These are phyloP conservation scores for Pluvialis apricaria DNA, from an alignment of 2,113 vertebrate genomes.

Conservation along the genomic window DNA sequence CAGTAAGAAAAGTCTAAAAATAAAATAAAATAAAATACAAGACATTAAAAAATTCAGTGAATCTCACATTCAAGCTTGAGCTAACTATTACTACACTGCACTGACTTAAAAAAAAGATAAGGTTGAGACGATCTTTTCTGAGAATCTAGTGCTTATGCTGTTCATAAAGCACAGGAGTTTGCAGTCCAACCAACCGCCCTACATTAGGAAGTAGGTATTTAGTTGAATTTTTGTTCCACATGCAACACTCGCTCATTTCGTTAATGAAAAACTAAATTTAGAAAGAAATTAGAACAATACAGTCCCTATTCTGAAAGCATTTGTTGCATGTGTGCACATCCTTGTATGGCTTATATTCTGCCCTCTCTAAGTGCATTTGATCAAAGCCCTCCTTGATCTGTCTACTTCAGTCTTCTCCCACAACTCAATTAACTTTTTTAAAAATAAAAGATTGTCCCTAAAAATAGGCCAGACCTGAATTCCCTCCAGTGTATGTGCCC, in stretches of 20 bases:
- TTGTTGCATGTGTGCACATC: background rate
- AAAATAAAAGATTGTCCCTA: background rate
- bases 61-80: background rate
- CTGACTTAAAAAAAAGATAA: background rate
- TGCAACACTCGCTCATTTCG: background rate
- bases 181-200: background rate
- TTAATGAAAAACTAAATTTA: constrained; percentile 4
- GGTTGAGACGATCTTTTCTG: background rate
- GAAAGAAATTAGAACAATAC: background rate
- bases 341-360: background rate
- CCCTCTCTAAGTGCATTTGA: background rate
- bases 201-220: background rate
- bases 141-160: background rate
- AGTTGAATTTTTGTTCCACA: background rate
- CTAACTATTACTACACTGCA: background rate
- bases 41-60: background rate
- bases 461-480: background rate
- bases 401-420: background rate
- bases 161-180: background rate
- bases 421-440: background rate
- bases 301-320: background rate
- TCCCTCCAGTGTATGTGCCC: background rate
- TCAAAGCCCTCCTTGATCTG: background rate
- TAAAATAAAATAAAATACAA: background rate
- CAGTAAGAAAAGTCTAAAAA: background rate